Percentiles rank a stretch among this genome's conserved stretches.
phyloP scores from a whole-genome alignment of 2,797 vertebrate species.

The Tarsius wallacei region DNA sequence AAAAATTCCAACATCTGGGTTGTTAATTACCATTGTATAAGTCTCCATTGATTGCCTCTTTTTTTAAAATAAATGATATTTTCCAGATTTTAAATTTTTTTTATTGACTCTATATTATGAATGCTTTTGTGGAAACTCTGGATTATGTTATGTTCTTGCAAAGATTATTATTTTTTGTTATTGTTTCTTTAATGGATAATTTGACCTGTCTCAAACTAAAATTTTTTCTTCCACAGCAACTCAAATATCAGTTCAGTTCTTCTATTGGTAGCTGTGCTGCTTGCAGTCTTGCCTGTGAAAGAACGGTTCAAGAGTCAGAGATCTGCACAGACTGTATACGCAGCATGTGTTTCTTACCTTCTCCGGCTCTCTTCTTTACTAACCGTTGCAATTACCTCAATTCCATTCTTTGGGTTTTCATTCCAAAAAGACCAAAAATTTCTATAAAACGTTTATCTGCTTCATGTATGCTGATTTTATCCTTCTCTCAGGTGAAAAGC shows the following conservation, averaged over 20 bases:
- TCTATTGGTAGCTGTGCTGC: background rate
- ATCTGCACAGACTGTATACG: background rate
- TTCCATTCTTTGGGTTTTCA: background rate
- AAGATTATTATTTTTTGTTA: background rate
- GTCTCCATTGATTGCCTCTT: background rate
- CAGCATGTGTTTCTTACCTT: background rate
- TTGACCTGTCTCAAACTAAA: conserved; percentile 33
- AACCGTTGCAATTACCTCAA: background rate
- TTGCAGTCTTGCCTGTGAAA: background rate
- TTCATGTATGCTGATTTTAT: background rate
- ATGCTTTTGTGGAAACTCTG: background rate
- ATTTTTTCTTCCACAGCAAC: background rate
- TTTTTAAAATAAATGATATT: background rate
- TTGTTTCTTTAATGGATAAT: background rate
- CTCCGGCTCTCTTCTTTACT: background rate
- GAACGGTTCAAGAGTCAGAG: background rate
- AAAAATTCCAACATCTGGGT: background rate
- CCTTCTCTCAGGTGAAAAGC: background rate
- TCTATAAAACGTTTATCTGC: background rate
- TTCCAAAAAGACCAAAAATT: background rate
- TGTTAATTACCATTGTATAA: background rate
- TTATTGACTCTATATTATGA: background rate
- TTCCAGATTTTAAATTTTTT: conserved; percentile 47
- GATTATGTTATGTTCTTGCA: background rate
- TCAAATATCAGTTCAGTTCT: conserved; percentile 13